Base-by-base conservation (phyloP, 2,888 invertebrate species). In the Amblyjoppa fuscipennis region DNA sequence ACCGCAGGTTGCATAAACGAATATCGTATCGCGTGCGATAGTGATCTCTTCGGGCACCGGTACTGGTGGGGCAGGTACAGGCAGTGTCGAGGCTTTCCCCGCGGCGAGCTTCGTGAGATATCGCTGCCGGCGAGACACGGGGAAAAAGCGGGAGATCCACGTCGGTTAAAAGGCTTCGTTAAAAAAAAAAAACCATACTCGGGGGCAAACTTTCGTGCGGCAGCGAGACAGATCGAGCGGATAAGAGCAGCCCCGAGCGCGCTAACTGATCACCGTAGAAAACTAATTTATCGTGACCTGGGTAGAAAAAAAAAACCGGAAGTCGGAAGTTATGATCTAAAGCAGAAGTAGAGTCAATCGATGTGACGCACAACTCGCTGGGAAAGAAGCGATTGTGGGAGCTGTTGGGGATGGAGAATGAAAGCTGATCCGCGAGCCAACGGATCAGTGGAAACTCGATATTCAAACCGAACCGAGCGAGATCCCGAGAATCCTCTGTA, bases 11-110 rank as follows among this genome's bases (percentile, higher is more conserved):
- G 80, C 80, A 82, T 80, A 85, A 85, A 83, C 76, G 85, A 85
- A 85, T 82, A 75, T 82, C 81, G 73, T 84, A 82, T 85, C 76
- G 85, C 85, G 85, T 85, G 85, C 61, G 83, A 85, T 85, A 85
- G 80, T 49, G 73, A 85, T 85, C 85, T 85, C 85, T 77, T 76
- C 28, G 56, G 49, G 64, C 66, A 70, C 66, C 31, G 70, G 74
- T 70, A 34, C n/a, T 34, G 13, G 7, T 9, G 49, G 66, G 51
- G 41, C 28, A 45, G 64, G 38, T 16, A 51, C 20, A 59, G 38
- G n/a, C 41, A 64, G 49, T 41, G 45, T 38, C 81, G 69, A 59
- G 75, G 69, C 75, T 61, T 34, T 7, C 59, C 64, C 49, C 28
- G 68, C 73, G 64, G 49, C 79, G 11, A 16, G 20, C 61, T 79